Evolutionary conservation across 2,113 vertebrate genomes (phyloP), one percentile per base, ranked within the genome.

Genomic region (Nothoprocta perdicaria): DNA sequence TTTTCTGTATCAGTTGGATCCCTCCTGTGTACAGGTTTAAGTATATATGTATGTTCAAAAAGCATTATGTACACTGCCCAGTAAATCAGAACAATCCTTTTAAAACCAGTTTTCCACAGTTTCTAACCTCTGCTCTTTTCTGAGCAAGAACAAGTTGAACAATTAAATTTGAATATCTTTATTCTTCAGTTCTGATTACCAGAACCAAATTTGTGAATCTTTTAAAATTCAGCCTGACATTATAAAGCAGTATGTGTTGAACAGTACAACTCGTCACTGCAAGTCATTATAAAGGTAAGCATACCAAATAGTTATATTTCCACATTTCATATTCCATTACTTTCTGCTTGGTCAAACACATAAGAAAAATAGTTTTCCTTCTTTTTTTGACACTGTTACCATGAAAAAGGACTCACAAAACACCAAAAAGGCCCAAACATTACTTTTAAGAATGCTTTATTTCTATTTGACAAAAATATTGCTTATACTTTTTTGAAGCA

Each of bases 361-460:
- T 63, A 88, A 94, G 79, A 83, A 92, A 95, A 83, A 89, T 52
- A 86, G 60, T 29, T 84, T 88, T 81, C 23, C 84, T 72, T 31
- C 13, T 45, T 69, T 53, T 65, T 85, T 35, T 63, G 33, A 75
- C n/a, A 63, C 38, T 78, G 22, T 84, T 80, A 76, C 60, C 53
- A 55, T 95, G 45, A 94, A 94, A 94, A 95, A 82, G 17, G 55
- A 60, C 45, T 74, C 81, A 92, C 41, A 94, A 92, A 95, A 95
- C 55, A 92, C 63, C 55, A 84, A 84, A 52, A 84, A 87, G 50
- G 46, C 33, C 86, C 67, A 74, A 92, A 87, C 38, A 74, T 72
- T 83, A 80, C 81, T 95, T 95, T 95, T 55, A 93, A 94, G 57
- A 90, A 85, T 87, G 75, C 58, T 94, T 94, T 95, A 87, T 89